Conservation (phyloP, 2,113 vertebrate species). For the Xenopus laevis region DNA sequence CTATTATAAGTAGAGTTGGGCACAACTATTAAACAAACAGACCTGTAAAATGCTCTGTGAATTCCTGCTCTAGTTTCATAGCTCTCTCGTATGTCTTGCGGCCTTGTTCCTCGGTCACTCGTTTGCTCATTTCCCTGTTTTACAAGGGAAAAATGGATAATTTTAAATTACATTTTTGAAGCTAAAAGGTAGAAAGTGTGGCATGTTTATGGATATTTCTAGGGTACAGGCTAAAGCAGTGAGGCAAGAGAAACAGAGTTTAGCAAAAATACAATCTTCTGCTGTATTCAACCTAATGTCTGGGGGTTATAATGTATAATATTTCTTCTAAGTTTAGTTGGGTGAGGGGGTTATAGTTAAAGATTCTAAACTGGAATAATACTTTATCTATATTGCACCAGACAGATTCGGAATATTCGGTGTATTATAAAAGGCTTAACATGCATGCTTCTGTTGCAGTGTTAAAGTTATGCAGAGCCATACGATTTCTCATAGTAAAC, state of each 20-base stretch:
- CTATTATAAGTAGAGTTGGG: background rate
- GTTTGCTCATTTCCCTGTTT: constrained; percentile 96
- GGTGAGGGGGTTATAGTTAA: too few relatives aligned
- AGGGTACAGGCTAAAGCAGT: background rate
- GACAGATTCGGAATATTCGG: too few relatives aligned
- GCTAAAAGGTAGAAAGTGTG: background rate
- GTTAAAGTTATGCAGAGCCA: too few relatives aligned
- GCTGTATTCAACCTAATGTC: too few relatives aligned
- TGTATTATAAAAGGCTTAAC: too few relatives aligned
- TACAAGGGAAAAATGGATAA: background rate
- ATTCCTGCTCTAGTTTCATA: constrained; percentile 94
- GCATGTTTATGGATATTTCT: background rate
- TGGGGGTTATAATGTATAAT: too few relatives aligned
- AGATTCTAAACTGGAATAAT: too few relatives aligned
- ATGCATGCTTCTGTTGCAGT: too few relatives aligned
- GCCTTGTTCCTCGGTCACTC: constrained; percentile 90
- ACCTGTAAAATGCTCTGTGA: constrained; percentile 98
- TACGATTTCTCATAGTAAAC: too few relatives aligned
- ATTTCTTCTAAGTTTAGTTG: too few relatives aligned
- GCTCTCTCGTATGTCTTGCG: constrained; percentile 92
- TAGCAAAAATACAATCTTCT: background rate
- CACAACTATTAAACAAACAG: constrained; percentile 45
- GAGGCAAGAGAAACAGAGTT: background rate
- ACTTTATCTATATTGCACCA: too few relatives aligned
- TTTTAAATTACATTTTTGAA: too few relatives aligned